Evolutionary conservation across 2,888 invertebrate species (phyloP).

Genomic region (Archips crataeganus): DNA sequence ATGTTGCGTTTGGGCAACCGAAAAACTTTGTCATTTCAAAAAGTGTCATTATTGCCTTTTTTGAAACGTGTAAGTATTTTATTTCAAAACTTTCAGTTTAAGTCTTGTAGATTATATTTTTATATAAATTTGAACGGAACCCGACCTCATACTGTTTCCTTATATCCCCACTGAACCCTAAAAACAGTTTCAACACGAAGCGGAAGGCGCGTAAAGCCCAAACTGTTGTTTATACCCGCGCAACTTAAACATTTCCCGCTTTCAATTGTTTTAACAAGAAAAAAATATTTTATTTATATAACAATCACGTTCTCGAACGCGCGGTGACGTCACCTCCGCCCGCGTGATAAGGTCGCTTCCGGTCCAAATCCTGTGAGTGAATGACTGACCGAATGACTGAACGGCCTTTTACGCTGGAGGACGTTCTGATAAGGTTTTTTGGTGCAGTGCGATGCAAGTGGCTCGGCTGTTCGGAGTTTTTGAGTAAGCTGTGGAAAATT

Average conservation of each 20-base stretch:
- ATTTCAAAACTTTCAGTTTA: not conserved
- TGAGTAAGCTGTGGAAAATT: not conserved
- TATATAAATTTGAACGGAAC: not conserved
- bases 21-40: too few species aligned
- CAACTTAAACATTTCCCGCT: slow-evolving; percentile 69
- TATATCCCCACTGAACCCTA: slow-evolving; percentile 18
- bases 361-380: slow-evolving; percentile 71
- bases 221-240: slow-evolving; percentile 51
- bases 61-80: not conserved
- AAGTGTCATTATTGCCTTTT: too few species aligned
- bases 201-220: slow-evolving; percentile 38
- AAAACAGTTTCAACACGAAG: slow-evolving; percentile 32
- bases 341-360: slow-evolving; percentile 82
- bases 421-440: slow-evolving; percentile 46
- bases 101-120: not conserved
- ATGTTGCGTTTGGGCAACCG: too few species aligned
- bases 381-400: slow-evolving; percentile 55
- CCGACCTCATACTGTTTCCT: not conserved
- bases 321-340: slow-evolving; percentile 78
- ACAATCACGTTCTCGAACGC: slow-evolving; percentile 82
- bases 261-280: slow-evolving; percentile 67
- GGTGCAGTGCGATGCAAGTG: slow-evolving; percentile 12
- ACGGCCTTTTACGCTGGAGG: slow-evolving; percentile 58
- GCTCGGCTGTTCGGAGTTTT: not conserved
- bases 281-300: slow-evolving; percentile 72